Evolutionary conservation across 1,140 invertebrate species (phyloP), one percentile per base, ranked within the genome.

Genomic region (Parasteatoda tepidariorum): DNA sequence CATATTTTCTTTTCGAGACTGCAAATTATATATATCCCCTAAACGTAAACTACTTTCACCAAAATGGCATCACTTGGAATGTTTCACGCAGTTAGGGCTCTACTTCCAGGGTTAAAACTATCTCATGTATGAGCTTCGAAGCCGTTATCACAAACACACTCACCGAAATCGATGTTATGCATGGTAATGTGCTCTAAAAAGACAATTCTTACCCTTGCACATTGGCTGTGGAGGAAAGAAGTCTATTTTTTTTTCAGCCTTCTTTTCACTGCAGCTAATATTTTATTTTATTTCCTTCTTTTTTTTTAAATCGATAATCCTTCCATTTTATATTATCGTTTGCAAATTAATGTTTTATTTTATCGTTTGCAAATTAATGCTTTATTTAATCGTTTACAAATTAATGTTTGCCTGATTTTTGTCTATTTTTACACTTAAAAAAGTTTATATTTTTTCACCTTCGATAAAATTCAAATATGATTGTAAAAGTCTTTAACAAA

Each of bases 101-200:
- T 38, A 76, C 34, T 76, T 57, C n/a, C 4, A 55, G 33, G 22
- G 31, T 33, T 64, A 38, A 31, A 18, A 28, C 57, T 41, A 57
- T 28, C 33, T 15, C 24, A 9, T 6, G 26, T 11, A 64, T 62
- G 34, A 57, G 18, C 24, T 55, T 26, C n/a, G n/a, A 0, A 22
- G 24, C 34, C 73, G 34, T 76, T 76, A 76, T 76, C 73, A n/a
- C 73, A 64, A 64, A 48, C 59, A 64, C 55, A 61, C 71, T 38
- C 34, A n/a, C 59, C 48, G 34, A 76, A 76, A 64, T 76, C 59
- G 59, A 76, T 76, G 73, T 76, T n/a, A 55, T 54, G 73, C 73
- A 76, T 76, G 73, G 34, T 74, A 74, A 74, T 74, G 71, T 61
- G 55, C 55, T 38, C 55, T 61, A 74, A 61, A 74, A 74, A 61